Evolutionary conservation across 2,888 invertebrate species (phyloP).

Genomic region (Lysandra coridon): DNA sequence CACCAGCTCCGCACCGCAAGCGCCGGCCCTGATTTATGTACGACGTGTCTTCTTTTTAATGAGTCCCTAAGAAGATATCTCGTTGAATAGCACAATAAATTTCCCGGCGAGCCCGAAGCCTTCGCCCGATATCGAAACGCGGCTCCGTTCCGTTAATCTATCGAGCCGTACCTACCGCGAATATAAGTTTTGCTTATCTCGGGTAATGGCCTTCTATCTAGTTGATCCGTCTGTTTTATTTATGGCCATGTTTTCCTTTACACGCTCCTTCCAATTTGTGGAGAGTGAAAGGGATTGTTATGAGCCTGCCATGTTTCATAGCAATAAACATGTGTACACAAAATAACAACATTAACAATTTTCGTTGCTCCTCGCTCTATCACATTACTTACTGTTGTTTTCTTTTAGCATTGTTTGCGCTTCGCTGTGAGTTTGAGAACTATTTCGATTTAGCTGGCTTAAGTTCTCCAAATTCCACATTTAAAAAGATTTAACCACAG

Average conservation of each 20-base stretch:
- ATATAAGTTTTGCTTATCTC: conserved; percentile 78
- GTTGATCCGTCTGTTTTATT: conserved; percentile 79
- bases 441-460: conserved; percentile 42
- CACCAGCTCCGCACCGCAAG: conserved; percentile 47
- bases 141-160: conserved; percentile 75
- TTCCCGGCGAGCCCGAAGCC: conserved; percentile 68
- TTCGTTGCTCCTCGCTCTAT: conserved; percentile 55
- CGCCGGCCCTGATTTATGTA: conserved; percentile 75
- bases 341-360: conserved; percentile 75
- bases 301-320: conserved; percentile 78
- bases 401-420: conserved; percentile 47
- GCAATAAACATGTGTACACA: conserved; percentile 78
- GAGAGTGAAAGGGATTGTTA: conserved; percentile 80
- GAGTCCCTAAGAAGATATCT: conserved; percentile 80
- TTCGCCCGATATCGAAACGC: conserved; percentile 76
- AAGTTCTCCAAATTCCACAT: conserved; percentile 39
- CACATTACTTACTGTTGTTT: conserved; percentile 61
- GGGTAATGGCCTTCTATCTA: conserved; percentile 78
- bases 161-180: conserved; percentile 69
- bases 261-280: conserved; percentile 79
- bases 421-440: conserved; percentile 41
- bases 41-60: conserved; percentile 80
- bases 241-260: conserved; percentile 80
- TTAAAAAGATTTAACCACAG: conserved; percentile 38
- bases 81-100: conserved; percentile 74